Evolutionary conservation across 2,113 vertebrate genomes (phyloP), one percentile per base, ranked within the genome.

Genomic region (Mus spicilegus): DNA sequence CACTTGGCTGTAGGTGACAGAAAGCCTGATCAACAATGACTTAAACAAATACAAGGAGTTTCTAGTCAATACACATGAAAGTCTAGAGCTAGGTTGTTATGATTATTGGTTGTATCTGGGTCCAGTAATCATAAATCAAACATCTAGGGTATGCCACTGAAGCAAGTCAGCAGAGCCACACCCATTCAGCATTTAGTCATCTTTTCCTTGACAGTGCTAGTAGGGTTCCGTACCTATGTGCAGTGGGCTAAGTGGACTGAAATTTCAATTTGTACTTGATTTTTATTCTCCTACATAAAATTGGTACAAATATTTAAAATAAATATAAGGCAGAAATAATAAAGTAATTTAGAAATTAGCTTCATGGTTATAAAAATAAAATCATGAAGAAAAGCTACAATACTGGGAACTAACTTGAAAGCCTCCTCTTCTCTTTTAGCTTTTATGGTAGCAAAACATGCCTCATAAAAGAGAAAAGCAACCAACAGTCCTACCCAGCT

Each of bases 241-340:
- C 19, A 70, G 81, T 24, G 22, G 2, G 16, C 3, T 76, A 65
- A 49, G 19, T 28, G 4, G 58, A 70, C n/a, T 39, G 7, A 87
- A 91, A 87, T 88, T 56, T 76, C 49, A 85, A 77, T 80, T 70
- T 90, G 82, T 88, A 30, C 33, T 54, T 87, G 9, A 90, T 76
- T 94, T 96, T n/a, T 90, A 92, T 82, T 96, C 91, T 77, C 77
- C 67, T 28, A 73, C 30, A 90, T 49, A 94, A 93, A 73, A 6
- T 7, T 51, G 13, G 82, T 12, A 84, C 13, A 91, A n/a, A 56
- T 77, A 49, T 93, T 75, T 96, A 33, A 87, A 89, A 78, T 82
- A 84, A 89, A 91, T 26, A 36, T 17, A 85, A 58, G 10, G 0
- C 7, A 87, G 70, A 90, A 97, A 70, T 46, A 78, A 16, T 82